A percentile compares a stretch with the other conserved stretches of the same genome.
These are phyloP conservation scores for Olivierus martensii DNA, from an alignment of 1,140 invertebrate genomes.

Conservation along the genomic window DNA sequence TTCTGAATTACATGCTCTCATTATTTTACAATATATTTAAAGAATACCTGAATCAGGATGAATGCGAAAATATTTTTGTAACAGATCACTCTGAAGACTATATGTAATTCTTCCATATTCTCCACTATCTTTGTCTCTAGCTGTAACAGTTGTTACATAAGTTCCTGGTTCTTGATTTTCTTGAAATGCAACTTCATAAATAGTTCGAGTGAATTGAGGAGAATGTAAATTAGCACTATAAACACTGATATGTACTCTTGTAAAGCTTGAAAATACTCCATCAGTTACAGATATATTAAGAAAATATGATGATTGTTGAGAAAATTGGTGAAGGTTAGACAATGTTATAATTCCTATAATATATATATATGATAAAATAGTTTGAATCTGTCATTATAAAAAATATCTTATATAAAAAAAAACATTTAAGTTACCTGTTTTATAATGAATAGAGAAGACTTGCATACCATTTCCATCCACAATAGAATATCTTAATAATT, in stretches of 20 bases:
- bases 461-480: conserved; percentile 69
- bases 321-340: conserved; percentile 13
- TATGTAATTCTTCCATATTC: conserved; percentile 64
- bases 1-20: too few relatives aligned
- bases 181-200: conserved; percentile 45
- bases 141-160: conserved; percentile 37
- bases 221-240: conserved; percentile 61
- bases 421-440: conserved; percentile 1
- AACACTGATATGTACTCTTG: conserved; percentile 45
- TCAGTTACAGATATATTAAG: conserved; percentile 86
- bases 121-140: conserved; percentile 60
- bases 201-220: conserved; percentile 56
- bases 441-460: conserved; percentile 60
- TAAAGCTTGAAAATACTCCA: conserved; percentile 74
- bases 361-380: background rate
- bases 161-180: conserved; percentile 33
- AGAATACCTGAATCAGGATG: conserved; percentile 41
- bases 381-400: background rate
- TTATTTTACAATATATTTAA: too few relatives aligned
- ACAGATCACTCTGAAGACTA: conserved; percentile 61
- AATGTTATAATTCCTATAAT: conserved; percentile 14
- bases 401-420: background rate
- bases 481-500: conserved; percentile 63
- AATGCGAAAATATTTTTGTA: conserved; percentile 61
- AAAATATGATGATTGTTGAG: conserved; percentile 8